Base-by-base conservation (phyloP, 2,113 vertebrate genomes). In the Asarcornis scutulata region DNA sequence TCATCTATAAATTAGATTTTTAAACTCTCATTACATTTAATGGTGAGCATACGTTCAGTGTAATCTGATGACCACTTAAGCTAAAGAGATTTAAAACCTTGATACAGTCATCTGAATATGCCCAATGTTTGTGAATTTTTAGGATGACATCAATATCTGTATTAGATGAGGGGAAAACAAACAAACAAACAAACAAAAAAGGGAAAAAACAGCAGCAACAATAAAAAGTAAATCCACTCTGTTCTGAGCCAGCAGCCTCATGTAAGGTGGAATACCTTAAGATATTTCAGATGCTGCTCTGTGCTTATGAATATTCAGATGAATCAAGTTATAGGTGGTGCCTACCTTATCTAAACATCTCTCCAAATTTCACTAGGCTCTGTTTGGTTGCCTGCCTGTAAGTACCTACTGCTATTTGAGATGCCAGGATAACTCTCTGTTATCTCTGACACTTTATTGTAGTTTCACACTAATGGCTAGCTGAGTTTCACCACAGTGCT, bases 1-100 rank as follows among this genome's bases (percentile, higher is more conserved):
- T 71, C 22, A 29, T 4, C 9, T 22, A 11, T 29, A 1, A 86
- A 4, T 2, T 32, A 86, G 40, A 8, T 38, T 87, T 86, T 87
- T 56, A 59, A 78, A 8, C 3, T 72, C 7, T 63, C 9, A 8
- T 74, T 84, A 11, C 3, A 11, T 5, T 44, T 60, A 44, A 53
- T 1, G 0, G 15, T 46, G 32, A 27, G 3, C 64, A 25, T 10
- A 36, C 7, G 9, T 50, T 20, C 46, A 42, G 11, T 26, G 15
- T 59, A 52, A 79, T 67, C 25, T 68, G 29, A 22, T 36, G 18
- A 75, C 18, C 17, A 17, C 17, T 7, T 86, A 67, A 86, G 1
- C 2, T 10, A 63, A 46, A 85, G 8, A 48, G 9, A 7, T 83
- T 26, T 9, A 69, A 46, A 7, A 21, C 7, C 6, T 82, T 15